phyloP scores from a whole-genome alignment of 2,113 vertebrate species.

The Crotalus tigris region DNA sequence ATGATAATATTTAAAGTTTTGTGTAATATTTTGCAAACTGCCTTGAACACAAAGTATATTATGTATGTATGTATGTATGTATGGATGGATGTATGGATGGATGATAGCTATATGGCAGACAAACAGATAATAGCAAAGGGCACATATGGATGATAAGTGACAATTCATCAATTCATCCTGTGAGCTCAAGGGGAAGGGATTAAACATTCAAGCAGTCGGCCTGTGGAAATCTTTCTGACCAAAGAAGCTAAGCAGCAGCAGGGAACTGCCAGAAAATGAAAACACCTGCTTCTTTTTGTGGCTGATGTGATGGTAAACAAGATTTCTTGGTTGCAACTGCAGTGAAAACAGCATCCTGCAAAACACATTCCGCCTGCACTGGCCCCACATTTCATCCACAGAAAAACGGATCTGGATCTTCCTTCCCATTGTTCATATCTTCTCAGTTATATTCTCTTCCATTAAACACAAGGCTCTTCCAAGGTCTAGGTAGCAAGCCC shows the following conservation, averaged over 20 bases:
- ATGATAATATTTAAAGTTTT: background rate
- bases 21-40: background rate
- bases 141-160: background rate
- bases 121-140: background rate
- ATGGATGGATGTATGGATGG: background rate
- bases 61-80: no score
- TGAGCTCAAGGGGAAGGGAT: background rate
- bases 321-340: background rate
- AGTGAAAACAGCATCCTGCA: background rate
- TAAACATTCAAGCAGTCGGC: background rate
- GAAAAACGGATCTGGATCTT: background rate
- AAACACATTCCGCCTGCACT: background rate
- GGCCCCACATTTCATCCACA: background rate
- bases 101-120: background rate
- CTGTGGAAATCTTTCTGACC: background rate
- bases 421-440: background rate
- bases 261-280: background rate
- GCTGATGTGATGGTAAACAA: no score
- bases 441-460: background rate
- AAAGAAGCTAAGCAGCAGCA: background rate
- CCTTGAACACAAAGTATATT: background rate
- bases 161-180: background rate
- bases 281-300: background rate
- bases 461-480: background rate
- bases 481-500: background rate